Evolutionary conservation across 2,888 invertebrate species (phyloP).

Genomic region (Drosophila leonis): DNA sequence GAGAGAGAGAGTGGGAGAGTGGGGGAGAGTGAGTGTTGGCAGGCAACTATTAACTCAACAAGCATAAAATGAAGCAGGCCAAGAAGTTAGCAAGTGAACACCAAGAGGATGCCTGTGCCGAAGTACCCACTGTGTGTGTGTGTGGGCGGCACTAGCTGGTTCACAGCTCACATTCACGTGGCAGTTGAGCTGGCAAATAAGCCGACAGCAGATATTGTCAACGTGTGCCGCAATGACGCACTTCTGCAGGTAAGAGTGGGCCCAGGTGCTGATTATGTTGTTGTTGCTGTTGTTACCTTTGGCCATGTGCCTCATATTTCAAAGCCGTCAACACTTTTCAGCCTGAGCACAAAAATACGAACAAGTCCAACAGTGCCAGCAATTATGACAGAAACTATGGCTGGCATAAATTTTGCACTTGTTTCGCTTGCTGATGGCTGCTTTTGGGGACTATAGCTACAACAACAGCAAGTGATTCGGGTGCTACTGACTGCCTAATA

Average conservation of each 20-base stretch:
- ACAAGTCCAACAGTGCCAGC: slow-evolving; percentile 69
- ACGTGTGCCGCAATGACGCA: slow-evolving; percentile 54
- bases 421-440: slow-evolving; percentile 47
- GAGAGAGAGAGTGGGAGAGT: slow-evolving; percentile 41
- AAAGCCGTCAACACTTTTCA: slow-evolving; percentile 78
- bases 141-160: slow-evolving; percentile 26
- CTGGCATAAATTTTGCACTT: slow-evolving; percentile 79
- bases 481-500: not conserved
- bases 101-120: slow-evolving; percentile 37
- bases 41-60: slow-evolving; percentile 80
- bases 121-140: slow-evolving; percentile 15
- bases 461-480: not conserved
- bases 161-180: slow-evolving; percentile 50
- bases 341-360: slow-evolving; percentile 33
- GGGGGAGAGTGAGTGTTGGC: slow-evolving; percentile 48
- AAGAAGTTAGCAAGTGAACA: slow-evolving; percentile 47
- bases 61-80: slow-evolving; percentile 77
- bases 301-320: slow-evolving; percentile 70
- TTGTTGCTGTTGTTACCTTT: slow-evolving; percentile 50
- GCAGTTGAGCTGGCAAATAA: slow-evolving; percentile 68
- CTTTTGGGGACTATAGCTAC: slow-evolving; percentile 14
- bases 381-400: slow-evolving; percentile 79
- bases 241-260: slow-evolving; percentile 14
- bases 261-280: slow-evolving; percentile 56
- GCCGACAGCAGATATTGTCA: slow-evolving; percentile 77